Conservation (phyloP, 2,888 invertebrate genomes). For the Cantharis rufa region DNA sequence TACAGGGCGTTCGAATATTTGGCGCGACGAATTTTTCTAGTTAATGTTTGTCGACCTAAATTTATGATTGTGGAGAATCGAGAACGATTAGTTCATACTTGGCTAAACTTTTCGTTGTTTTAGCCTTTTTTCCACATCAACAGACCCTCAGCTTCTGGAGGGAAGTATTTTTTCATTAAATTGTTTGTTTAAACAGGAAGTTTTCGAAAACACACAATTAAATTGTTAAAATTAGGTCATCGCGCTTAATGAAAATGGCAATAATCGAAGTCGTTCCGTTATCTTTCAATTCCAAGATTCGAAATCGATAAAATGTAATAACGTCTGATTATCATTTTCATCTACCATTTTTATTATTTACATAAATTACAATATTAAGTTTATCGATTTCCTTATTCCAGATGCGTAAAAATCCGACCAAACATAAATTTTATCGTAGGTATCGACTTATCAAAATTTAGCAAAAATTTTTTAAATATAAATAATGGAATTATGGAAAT, state of each 20-base stretch:
- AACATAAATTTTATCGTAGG: neutral
- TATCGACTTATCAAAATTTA: neutral
- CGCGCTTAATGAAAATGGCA: neutral
- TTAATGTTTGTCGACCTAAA: neutral
- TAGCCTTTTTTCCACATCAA: neutral
- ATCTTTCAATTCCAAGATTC: neutral
- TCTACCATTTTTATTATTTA: neutral
- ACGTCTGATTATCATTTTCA: neutral
- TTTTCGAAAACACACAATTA: neutral
- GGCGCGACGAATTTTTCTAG: neutral
- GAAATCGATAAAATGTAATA: neutral
- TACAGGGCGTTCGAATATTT: neutral
- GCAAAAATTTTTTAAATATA: neutral
- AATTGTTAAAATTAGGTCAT: neutral
- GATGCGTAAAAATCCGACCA: neutral
- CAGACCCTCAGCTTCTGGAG: neutral
- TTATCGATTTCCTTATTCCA: neutral
- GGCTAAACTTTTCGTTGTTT: neutral
- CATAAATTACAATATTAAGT: neutral
- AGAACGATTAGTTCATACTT: neutral
- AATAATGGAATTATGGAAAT: constrained; percentile 3
- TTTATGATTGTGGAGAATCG: neutral
- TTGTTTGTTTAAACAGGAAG: neutral
- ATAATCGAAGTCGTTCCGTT: neutral
- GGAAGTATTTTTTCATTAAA: neutral